These are phyloP conservation scores for Platalea minor DNA, from an alignment of 2,797 vertebrate genomes.

Conservation along the genomic window DNA sequence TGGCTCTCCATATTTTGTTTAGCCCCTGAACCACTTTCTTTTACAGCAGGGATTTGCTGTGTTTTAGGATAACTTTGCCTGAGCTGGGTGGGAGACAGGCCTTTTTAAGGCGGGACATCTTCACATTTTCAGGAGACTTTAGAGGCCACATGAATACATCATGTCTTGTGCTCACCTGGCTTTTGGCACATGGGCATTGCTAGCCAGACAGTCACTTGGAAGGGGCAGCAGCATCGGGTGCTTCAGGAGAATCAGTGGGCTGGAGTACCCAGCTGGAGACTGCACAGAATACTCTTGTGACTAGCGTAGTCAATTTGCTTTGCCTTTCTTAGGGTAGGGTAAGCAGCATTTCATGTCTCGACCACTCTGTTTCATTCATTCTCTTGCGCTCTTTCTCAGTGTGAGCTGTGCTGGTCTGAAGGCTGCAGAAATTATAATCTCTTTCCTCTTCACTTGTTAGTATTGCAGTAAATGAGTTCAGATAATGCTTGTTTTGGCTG, in stretches of 20 bases:
- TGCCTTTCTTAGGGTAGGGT: neutral
- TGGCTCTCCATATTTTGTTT: neutral
- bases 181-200: neutral
- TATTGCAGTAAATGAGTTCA: neutral
- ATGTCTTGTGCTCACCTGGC: neutral
- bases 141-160: neutral
- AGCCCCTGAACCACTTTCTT: neutral
- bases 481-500: neutral
- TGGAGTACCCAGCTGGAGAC: neutral
- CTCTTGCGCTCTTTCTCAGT: neutral
- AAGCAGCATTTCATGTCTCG: neutral
- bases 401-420: neutral
- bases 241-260: neutral
- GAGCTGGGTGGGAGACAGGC: neutral
- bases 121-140: neutral
- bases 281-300: neutral
- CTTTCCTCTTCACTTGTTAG: neutral
- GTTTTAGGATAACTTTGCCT: neutral
- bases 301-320: neutral
- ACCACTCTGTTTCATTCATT: neutral
- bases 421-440: neutral
- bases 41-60: neutral
- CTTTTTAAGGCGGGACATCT: neutral
- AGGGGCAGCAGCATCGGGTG: neutral
- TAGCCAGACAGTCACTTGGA: neutral